Evolutionary conservation across 2,888 invertebrate species (phyloP).

Genomic region (Aphidius colemani): DNA sequence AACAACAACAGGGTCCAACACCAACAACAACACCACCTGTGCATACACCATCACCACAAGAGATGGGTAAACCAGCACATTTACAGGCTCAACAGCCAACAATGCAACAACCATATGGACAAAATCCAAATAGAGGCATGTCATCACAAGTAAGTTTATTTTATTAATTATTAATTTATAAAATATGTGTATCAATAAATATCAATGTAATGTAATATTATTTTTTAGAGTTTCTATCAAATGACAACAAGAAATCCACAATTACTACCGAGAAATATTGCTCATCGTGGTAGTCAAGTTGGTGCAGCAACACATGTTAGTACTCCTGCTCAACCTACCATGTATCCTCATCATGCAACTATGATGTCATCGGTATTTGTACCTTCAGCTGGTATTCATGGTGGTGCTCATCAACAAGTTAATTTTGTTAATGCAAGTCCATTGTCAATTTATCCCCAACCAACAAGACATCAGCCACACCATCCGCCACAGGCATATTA

Average conservation of each 20-base stretch:
- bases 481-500: background rate
- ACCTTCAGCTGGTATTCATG: background rate
- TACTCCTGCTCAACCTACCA: conserved; percentile 49
- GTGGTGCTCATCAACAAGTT: background rate
- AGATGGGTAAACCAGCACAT: conserved; percentile 57
- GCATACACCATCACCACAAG: conserved; percentile 51
- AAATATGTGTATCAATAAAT: conserved; percentile 5
- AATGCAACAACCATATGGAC: conserved; percentile 47
- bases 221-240: conserved; percentile 43
- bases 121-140: conserved; percentile 47
- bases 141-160: conserved; percentile 34
- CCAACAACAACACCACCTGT: conserved; percentile 52
- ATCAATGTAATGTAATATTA: background rate
- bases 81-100: conserved; percentile 48
- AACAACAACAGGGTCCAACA: conserved; percentile 51
- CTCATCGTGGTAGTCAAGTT: conserved; percentile 50
- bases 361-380: conserved; percentile 42
- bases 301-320: conserved; percentile 47
- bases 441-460: too few species aligned
- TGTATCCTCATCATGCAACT: conserved; percentile 45
- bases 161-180: background rate
- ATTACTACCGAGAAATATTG: conserved; percentile 49
- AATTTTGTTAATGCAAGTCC: background rate
- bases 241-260: conserved; percentile 43
- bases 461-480: too few species aligned